A percentile compares a stretch with the other conserved stretches of the same genome.
Evolutionary conservation across 2,113 vertebrate genomes (phyloP).

Genomic region (Notothenia coriiceps): DNA sequence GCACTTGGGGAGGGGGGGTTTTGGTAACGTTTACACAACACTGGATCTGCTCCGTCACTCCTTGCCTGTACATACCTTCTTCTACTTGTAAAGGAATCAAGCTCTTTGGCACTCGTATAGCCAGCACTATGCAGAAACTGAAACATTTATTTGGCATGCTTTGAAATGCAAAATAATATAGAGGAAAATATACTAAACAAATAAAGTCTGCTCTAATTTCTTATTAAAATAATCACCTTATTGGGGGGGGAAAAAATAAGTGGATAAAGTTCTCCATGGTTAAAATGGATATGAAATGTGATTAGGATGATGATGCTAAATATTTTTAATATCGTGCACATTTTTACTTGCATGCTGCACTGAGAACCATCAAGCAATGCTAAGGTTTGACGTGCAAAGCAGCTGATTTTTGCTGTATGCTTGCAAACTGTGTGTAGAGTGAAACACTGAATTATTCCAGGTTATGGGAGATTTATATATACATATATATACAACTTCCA

Average conservation of each 20-base stretch:
- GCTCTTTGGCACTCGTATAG: slow-evolving; percentile 83
- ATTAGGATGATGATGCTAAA: slow-evolving; percentile 55
- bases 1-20: slow-evolving; percentile 44
- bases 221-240: slow-evolving; percentile 67
- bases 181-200: slow-evolving; percentile 73
- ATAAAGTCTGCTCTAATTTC: slow-evolving; percentile 80
- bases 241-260: slow-evolving; percentile 36
- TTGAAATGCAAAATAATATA: slow-evolving; percentile 87
- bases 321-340: slow-evolving; percentile 80
- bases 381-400: slow-evolving; percentile 61
- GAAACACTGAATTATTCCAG: slow-evolving; percentile 78
- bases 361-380: slow-evolving; percentile 62
- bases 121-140: slow-evolving; percentile 87
- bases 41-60: slow-evolving; percentile 70
- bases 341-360: slow-evolving; percentile 87
- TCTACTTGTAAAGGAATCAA: slow-evolving; percentile 76
- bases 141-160: slow-evolving; percentile 85
- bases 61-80: slow-evolving; percentile 80
- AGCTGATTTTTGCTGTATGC: slow-evolving; percentile 72
- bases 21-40: slow-evolving; percentile 73
- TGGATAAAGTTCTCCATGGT: slow-evolving; percentile 50
- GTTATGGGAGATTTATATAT: slow-evolving; percentile 71
- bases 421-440: slow-evolving; percentile 79
- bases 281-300: slow-evolving; percentile 22
- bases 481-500: slow-evolving; percentile 61